Evolutionary conservation across 2,888 invertebrate species (phyloP), one percentile per base, ranked within the genome.

Genomic region (Rotaria magnacalcarata): DNA sequence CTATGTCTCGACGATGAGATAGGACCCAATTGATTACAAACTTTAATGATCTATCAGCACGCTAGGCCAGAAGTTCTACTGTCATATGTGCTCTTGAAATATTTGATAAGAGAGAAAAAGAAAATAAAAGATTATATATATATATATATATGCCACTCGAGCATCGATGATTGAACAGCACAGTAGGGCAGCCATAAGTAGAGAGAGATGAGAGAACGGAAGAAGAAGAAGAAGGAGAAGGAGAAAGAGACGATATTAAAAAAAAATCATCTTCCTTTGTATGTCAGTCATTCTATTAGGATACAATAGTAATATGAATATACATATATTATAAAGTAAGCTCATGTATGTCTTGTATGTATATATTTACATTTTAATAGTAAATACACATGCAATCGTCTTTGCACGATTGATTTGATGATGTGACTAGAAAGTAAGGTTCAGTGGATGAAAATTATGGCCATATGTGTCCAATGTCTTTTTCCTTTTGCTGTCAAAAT

Each of bases 281-380:
- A 67, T 67, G 67, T 67, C 67, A 67, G 67, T 67, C 67, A 67
- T 67, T 67, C 67, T 67, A 67, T 67, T 16, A 67, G 14, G 34
- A 67, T 67, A 67, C 67, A 67, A 16, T 67, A 67, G 67, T 34
- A 34, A 67, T 67, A 67, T 67, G 27, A 67, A 67, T 67, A 67
- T 67, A 67, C 67, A 67, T 67, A 67, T 67, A 67, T 67, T 67
- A 67, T 27, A 67, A 34, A 67, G 19, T 6, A 41, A 67, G 27
- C 19, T 5, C 16, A 27, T 67, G 34, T 41, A 34, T 67, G 67
- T 67, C 19, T 41, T 16, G 10, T 6, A 19, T 67, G 14, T 80
- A 19, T 67, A 14, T 80, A 80, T 80, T 80, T 80, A 80, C 47
- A 80, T 47, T 80, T 80, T 80, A 80, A 80, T 80, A 80, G 47